Evolutionary conservation across 2,797 vertebrate genomes (phyloP), one percentile per base, ranked within the genome.

Genomic region (Platyrinchus mystaceus): DNA sequence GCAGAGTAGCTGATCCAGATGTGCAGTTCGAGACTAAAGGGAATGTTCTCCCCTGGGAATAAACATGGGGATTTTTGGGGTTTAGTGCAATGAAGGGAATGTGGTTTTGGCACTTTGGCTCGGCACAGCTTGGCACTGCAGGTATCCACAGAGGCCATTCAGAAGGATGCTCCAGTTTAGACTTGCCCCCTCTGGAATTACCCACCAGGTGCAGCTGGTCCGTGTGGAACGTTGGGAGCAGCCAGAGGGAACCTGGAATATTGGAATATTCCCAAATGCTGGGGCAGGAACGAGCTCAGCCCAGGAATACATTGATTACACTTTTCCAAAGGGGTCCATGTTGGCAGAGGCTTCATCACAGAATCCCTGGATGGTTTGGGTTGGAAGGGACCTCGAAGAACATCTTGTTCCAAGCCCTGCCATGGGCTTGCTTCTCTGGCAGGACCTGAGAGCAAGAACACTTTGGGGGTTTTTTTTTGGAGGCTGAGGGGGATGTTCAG

Each of bases 1-100:
- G 22, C 44, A 71, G 32, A 39, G n/a, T 32, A 46, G 69, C 64
- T 64, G 88, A 63, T 73, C 34, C 64, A 67, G 68, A 63, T 6
- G 47, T 52, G n/a, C 32, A 68, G 3, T 4, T 73, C 0, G 2
- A 55, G 55, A 46, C 69, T 13, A 47, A 64, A 78, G 30, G 22
- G 58, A 15, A 75, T 14, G 26, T 11, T 34, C 41, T 88, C 18
- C 63, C 69, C 55, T 23, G 15, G 49, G 69, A 90, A 14, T 14
- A 70, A 18, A 50, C 0, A 2, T 3, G 11, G 14, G 17, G 3
- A 1, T 2, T 3, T 46, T 78, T 18, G 6, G 3, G 3, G 7
- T 41, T 47, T 46, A 30, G 32, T 15, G 52, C 64, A 22, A 24
- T 1, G 19, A 78, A 68, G 19, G 60, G 32, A 77, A 70, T 2